Evolutionary conservation across 2,113 vertebrate species (phyloP), one percentile per base, ranked within the genome.

Genomic region (Centropus bengalensis): DNA sequence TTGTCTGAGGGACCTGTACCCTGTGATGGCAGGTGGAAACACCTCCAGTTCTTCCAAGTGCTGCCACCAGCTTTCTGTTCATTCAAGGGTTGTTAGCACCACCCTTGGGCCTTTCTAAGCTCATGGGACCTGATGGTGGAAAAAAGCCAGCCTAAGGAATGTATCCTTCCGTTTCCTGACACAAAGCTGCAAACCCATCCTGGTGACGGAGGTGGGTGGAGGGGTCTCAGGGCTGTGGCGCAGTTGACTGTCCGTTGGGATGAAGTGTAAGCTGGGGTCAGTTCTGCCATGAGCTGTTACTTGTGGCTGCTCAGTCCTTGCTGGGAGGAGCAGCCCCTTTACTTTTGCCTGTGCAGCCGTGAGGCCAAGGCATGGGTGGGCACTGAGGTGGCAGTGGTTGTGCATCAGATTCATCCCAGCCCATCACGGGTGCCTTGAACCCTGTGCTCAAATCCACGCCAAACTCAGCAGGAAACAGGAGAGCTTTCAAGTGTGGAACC

Each of bases 271-370:
- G 5, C 17, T 66, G 45, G 21, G 23, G 77, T n/a, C 17, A 19
- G 23, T 64, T 66, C 71, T 82, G 17, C 36, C 27, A 22, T 13
- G 9, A 64, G 23, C 32, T 70, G 58, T 14, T 30, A 28, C 15
- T 54, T 47, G 0, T 3, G 26, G 70, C 28, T 45, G n/a, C 60
- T 51, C 6, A 1, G 54, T 45, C 18, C 56, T 19, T 32, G 59
- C 14, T 47, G 49, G 15, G 5, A 30, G 9, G 18, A 82, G 16
- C 24, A 42, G 24, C 40, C 47, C 26, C 20, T 58, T 45, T 10
- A 21, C 5, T 14, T 26, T 17, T 51, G 59, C 19, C 14, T 8
- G 4, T 5, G 14, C 52, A 38, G 28, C 51, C 45, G 7, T 0
- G 0, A 52, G 55, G 56, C 14, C 85, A 33, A 58, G 51, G 45